phyloP scores from a whole-genome alignment of 2,888 invertebrate species.

The Lochmaea crataegi region DNA sequence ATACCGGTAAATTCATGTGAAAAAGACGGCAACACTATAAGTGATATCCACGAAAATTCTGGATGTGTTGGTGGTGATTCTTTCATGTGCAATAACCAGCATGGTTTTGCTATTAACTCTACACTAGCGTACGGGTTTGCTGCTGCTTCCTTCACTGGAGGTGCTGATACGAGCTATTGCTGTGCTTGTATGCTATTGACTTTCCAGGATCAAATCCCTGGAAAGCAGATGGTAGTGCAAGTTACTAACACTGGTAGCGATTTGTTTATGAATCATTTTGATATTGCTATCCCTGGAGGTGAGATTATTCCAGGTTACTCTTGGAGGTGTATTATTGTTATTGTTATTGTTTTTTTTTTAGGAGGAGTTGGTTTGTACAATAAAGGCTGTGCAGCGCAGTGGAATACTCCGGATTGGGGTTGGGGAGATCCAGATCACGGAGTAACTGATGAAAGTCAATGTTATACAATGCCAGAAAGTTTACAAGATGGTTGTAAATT shows the following conservation, averaged over 20 bases:
- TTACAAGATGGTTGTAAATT: slow-evolving; percentile 11
- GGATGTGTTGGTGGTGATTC: slow-evolving; percentile 7
- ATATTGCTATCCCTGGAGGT: slow-evolving; percentile 19
- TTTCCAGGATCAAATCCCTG: slow-evolving; percentile 1
- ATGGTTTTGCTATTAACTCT: not conserved
- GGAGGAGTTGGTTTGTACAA: slow-evolving; percentile 14
- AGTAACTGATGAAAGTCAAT: not conserved
- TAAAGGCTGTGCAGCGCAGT: slow-evolving; percentile 7
- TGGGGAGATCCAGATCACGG: slow-evolving; percentile 17
- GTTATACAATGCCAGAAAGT: not conserved
- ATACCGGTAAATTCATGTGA: not conserved
- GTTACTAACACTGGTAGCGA: slow-evolving; percentile 16
- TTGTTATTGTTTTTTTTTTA: no score
- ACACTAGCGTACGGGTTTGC: slow-evolving; percentile 11
- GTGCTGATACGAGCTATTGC: not conserved
- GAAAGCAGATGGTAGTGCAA: slow-evolving; percentile 11
- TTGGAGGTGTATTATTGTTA: no score
- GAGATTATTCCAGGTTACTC: no score
- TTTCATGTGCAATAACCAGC: slow-evolving; percentile 7
- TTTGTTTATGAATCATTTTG: not conserved
- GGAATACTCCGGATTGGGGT: not conserved
- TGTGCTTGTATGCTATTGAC: not conserved
- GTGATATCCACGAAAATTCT: not conserved
- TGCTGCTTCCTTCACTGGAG: slow-evolving; percentile 1
- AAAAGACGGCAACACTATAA: not conserved